Evolutionary conservation across 2,888 invertebrate genomes (phyloP), one percentile per base, ranked within the genome.

Genomic region (Lepeophtheirus nordmannii): DNA sequence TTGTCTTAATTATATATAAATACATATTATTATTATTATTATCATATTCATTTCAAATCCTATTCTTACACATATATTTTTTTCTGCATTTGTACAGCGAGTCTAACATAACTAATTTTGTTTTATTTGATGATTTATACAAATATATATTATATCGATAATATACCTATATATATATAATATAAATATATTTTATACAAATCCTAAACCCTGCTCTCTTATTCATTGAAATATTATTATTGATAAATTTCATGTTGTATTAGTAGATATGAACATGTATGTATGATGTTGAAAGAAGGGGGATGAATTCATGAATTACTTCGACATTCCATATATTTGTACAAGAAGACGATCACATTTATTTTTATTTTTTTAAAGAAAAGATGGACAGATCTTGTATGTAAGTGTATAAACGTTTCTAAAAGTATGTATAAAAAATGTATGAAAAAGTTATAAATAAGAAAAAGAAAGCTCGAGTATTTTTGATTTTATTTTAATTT

Each of bases 1-100:
- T 39, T 22, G 59, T 20, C 10, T 17, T 62, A 17, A 38, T 38
- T 62, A 62, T 62, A n/a, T 62, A 62, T 60, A 60, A 30, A 60
- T 60, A 60, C 37, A 60, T 46, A 46, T 46, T 46, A 46, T 46
- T 46, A n/a, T n/a, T n/a, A n/a, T n/a, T n/a, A n/a, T n/a, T n/a
- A n/a, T n/a, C n/a, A 46, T 46, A 30, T 30, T 30, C 30, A 30
- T 30, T 30, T 30, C 3, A 30, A 30, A 30, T 30, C 30, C 30
- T 30, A 30, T 30, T 30, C 30, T 62, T 22, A 40, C 57, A 37
- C n/a, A 62, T 62, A 40, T 37, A 62, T 62, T 38, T 62, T 11
- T 40, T 38, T 62, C 12, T 59, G 53, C 20, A 53, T 58, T 23
- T 58, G 58, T 58, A 58, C 30, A 46, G 53, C 53, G 53, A 46